Percentiles rank a stretch among this genome's conserved stretches.
Evolutionary conservation across 2,113 vertebrate species (phyloP).

Genomic region (Struthidea cinerea): DNA sequence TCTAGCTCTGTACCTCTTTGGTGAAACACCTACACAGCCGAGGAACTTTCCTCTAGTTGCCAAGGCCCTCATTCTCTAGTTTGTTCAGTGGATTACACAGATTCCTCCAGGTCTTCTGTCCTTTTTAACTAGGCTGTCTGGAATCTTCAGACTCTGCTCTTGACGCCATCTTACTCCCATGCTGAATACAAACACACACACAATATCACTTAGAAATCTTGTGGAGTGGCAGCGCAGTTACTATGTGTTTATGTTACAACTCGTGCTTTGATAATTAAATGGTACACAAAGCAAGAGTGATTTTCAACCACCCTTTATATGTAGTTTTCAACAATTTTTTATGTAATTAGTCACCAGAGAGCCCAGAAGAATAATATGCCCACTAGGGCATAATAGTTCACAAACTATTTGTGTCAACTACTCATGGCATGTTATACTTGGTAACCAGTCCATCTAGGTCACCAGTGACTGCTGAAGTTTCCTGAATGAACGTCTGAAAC

Average conservation of each 20-base stretch:
- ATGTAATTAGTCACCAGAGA: background rate
- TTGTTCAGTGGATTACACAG: background rate
- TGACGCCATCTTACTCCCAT: background rate
- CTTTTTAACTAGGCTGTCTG: background rate
- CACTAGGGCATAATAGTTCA: background rate
- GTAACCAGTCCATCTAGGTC: background rate
- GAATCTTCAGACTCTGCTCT: background rate
- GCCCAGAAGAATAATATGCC: background rate
- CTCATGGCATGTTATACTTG: background rate
- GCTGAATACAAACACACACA: background rate
- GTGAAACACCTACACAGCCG: background rate
- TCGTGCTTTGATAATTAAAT: background rate
- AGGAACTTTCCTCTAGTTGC: background rate
- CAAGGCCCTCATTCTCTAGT: background rate
- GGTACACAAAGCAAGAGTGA: background rate
- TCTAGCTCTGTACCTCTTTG: background rate
- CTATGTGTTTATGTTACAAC: fast-evolving
- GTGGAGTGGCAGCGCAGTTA: background rate
- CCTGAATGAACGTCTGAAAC: background rate
- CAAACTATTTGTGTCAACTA: background rate
- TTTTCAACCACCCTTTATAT: background rate
- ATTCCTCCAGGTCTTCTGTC: background rate
- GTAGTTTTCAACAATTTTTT: background rate
- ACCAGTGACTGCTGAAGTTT: background rate
- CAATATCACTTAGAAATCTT: background rate